A percentile compares a stretch with the other conserved stretches of the same genome.
phyloP scores from a whole-genome alignment of 2,888 invertebrate species.

The Abscondita cerata region DNA sequence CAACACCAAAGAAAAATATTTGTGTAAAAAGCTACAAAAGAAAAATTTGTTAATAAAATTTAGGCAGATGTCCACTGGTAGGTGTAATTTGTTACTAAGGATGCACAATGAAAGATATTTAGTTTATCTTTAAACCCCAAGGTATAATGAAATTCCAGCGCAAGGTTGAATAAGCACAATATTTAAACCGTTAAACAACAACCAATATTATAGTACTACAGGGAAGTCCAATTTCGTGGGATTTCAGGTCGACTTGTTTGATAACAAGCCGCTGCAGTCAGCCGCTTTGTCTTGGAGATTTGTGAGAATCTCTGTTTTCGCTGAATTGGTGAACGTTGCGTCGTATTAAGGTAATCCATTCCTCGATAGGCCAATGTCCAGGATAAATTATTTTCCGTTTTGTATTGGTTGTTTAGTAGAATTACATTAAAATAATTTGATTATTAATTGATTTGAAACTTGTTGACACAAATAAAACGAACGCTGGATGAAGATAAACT shows the following conservation, averaged over 20 bases:
- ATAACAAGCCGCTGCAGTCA: slow-evolving; percentile 47
- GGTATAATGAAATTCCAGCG: slow-evolving; percentile 14
- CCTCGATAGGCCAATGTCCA: slow-evolving; percentile 34
- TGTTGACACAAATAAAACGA: too few species aligned
- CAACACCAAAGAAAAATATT: background rate
- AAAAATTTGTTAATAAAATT: slow-evolving; percentile 2
- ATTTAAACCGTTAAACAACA: slow-evolving; percentile 26
- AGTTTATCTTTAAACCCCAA: background rate
- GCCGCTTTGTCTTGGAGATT: slow-evolving; percentile 43
- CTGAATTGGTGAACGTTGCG: slow-evolving; percentile 39
- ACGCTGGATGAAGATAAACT: too few species aligned
- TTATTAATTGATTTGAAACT: too few species aligned
- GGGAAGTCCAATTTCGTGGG: slow-evolving; percentile 48
- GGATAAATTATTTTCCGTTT: background rate
- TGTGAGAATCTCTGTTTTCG: slow-evolving; percentile 38
- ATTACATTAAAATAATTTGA: too few species aligned
- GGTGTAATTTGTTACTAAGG: background rate
- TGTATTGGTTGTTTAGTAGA: background rate
- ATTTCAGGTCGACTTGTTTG: slow-evolving; percentile 47
- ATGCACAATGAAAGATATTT: background rate
- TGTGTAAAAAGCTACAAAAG: background rate
- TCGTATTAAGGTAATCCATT: slow-evolving; percentile 39
- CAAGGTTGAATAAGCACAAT: slow-evolving; percentile 16
- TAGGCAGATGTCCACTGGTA: background rate
- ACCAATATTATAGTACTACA: slow-evolving; percentile 27